Percentiles rank a stretch among this genome's conserved stretches.
These are phyloP conservation scores for Apamea anceps DNA, from an alignment of 2,888 invertebrate species.

Conservation along the genomic window DNA sequence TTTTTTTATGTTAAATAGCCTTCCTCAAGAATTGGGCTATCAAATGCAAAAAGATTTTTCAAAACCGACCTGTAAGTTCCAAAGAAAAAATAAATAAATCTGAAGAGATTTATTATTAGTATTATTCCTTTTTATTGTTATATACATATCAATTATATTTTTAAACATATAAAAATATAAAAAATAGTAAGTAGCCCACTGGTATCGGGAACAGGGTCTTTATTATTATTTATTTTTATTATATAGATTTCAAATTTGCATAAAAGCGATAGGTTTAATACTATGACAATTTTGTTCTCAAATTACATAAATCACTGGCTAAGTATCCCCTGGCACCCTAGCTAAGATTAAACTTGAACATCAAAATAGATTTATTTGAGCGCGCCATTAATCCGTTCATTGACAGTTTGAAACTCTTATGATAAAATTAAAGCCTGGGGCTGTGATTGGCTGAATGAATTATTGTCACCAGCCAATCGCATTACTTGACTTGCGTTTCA, in stretches of 20 bases:
- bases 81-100: too few relatives aligned
- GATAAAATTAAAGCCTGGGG: background rate
- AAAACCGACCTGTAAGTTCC: too few relatives aligned
- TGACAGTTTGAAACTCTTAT: background rate
- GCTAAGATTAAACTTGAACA: background rate
- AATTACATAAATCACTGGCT: background rate
- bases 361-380: background rate
- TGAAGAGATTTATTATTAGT: too few relatives aligned
- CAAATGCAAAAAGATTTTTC: too few relatives aligned
- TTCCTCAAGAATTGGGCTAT: too few relatives aligned
- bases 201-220: too few relatives aligned
- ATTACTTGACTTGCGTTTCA: background rate
- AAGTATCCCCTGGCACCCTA: background rate
- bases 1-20: background rate
- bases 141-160: too few relatives aligned
- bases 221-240: too few relatives aligned
- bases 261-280: background rate
- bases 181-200: too few relatives aligned
- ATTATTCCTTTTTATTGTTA: too few relatives aligned
- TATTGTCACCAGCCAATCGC: background rate
- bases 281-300: background rate
- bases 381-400: background rate
- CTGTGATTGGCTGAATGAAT: background rate
- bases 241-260: background rate
- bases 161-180: too few relatives aligned